phyloP scores from a whole-genome alignment of 2,113 vertebrate genomes.

The Sylvietta virens region DNA sequence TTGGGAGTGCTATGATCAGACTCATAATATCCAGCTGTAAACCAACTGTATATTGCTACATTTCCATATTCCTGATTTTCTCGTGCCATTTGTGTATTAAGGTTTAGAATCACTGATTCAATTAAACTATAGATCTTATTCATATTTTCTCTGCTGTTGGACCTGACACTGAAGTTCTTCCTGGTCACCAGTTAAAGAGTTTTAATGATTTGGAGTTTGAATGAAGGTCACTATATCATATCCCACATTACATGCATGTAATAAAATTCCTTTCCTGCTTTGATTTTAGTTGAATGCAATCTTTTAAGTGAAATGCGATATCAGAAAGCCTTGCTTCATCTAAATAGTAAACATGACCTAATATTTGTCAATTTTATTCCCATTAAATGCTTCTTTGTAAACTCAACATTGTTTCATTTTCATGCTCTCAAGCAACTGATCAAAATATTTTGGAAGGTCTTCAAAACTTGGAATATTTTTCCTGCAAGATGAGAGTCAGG shows the following conservation, averaged over 20 bases:
- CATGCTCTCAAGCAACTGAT: not conserved
- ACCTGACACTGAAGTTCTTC: conserved; percentile 69
- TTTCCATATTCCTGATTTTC: conserved; percentile 37
- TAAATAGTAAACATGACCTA: conserved; percentile 45
- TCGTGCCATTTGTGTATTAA: conserved; percentile 56
- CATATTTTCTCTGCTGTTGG: conserved; percentile 72
- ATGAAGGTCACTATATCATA: conserved; percentile 73
- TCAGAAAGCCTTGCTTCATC: conserved; percentile 64
- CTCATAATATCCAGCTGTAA: too few relatives aligned
- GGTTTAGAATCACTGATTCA: conserved; percentile 67
- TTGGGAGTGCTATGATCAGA: too few relatives aligned
- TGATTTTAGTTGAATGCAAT: conserved; percentile 74
- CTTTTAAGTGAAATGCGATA: conserved; percentile 64
- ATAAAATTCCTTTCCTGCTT: conserved; percentile 70
- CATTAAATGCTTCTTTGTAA: not conserved
- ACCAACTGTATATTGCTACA: too few relatives aligned
- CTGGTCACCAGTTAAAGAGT: conserved; percentile 68
- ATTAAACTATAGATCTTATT: conserved; percentile 70
- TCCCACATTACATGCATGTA: conserved; percentile 63
- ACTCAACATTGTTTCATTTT: not conserved
- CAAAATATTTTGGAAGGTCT: conserved; percentile 23
- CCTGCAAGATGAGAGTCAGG: not conserved
- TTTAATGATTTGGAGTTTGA: conserved; percentile 73
- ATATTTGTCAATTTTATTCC: conserved; percentile 69
- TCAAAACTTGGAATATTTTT: not conserved